Evolutionary conservation across 2,113 vertebrate genomes (phyloP).

Genomic region (Ranitomeya variabilis): DNA sequence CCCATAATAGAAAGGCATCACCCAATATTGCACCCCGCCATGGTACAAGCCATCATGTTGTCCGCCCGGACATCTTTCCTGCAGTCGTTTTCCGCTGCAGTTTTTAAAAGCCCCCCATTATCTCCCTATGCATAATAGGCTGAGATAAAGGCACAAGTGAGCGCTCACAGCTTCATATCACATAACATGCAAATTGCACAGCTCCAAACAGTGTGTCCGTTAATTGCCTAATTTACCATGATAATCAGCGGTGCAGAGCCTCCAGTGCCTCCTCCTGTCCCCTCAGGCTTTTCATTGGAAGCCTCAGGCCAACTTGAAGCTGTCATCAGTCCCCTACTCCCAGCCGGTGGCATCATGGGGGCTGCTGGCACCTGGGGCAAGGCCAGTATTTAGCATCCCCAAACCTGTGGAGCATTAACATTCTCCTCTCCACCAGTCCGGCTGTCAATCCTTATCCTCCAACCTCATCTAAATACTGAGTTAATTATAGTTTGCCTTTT

Average conservation of each 20-base stretch:
- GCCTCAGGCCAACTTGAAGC: not conserved
- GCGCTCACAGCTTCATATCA: not conserved
- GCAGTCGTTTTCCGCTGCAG: not conserved
- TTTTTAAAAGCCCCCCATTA: not conserved
- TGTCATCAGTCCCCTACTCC: not conserved
- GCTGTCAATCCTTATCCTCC: no score
- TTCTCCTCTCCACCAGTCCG: no score
- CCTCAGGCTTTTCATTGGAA: not conserved
- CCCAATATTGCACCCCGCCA: not conserved
- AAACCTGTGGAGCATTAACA: no score
- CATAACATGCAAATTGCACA: slow-evolving; percentile 36
- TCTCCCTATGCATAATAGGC: not conserved
- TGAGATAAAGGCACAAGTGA: not conserved
- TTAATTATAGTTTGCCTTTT: no score
- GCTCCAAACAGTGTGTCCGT: not conserved
- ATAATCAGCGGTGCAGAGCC: not conserved
- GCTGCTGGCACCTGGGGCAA: no score
- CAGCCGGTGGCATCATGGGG: no score
- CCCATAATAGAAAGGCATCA: not conserved
- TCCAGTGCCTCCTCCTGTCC: not conserved
- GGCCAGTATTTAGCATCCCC: no score
- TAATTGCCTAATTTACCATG: slow-evolving; percentile 29
- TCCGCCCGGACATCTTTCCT: not conserved
- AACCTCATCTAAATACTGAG: no score
- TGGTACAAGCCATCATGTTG: not conserved